Base-by-base conservation (phyloP, 2,797 vertebrate species). In the Rhyacichthys aspro region DNA sequence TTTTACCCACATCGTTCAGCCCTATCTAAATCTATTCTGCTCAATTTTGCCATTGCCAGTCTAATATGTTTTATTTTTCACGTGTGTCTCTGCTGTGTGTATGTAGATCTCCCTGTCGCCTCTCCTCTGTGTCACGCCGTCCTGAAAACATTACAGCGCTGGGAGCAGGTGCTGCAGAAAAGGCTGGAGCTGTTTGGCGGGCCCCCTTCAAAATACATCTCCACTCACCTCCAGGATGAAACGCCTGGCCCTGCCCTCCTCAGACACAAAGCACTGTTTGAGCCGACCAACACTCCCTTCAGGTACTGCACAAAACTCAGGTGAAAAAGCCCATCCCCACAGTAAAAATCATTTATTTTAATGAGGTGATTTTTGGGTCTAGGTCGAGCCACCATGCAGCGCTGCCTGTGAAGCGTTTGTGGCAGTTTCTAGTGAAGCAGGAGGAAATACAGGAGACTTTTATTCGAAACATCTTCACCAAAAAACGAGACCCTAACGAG, bases 401-500 rank as follows among this genome's bases (percentile, higher is more conserved):
- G 0, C 90, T 96, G 5, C 94, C 97, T 28, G 94, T 96, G 72
- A 97, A 94, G 81, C 94, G 97, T 50, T 93, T 99, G 65, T 99
- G 97, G 98, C 96, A 96, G 62, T 98, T 94, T 73, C 89, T 99
- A 72, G 94, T 99, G 48, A 98, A 98, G 80, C 96, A 96, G 86
- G 98, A 98, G 32, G 92, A 94, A 77, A 88, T 98, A 66, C 97
- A 98, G 80, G 98, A 99, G 83, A 99, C 96, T 1, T 99, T 99
- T 81, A 99, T 99, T 63, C 91, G 93, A 81, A 95, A 98, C 87
- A 98, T 99, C 88, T 99, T 99, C 72, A 92, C 93, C 14, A 98
- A 96, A 86, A 98, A 95, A 80, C 89, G 87, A 18, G 92, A 92
- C 76, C 85, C 90, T 7, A 94, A 87, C 55, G 94, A 98, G 96